Evolutionary conservation across 64 coral and sea anemone genomes (phyloP).

Genomic region (Exaiptasia diaphana): DNA sequence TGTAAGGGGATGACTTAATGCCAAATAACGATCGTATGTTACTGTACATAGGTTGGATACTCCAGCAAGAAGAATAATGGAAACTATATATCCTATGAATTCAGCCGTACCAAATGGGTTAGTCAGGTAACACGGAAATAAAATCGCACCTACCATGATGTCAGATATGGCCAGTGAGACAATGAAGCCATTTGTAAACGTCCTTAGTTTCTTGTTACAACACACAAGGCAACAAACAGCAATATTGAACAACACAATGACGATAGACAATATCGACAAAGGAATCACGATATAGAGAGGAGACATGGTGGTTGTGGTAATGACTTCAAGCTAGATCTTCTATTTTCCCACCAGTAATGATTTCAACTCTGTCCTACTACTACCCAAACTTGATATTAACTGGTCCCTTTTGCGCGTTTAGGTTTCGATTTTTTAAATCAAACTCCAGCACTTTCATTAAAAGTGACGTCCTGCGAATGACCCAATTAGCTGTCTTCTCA

Average conservation of each 20-base stretch:
- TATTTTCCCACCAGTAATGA: no score
- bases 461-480: not conserved
- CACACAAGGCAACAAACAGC: conserved; percentile 15
- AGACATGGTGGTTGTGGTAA: no score
- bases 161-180: conserved; percentile 47
- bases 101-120: not conserved
- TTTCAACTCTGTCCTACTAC: no score
- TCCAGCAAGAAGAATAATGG: conserved; percentile 38
- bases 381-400: no score
- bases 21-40: conserved; percentile 43
- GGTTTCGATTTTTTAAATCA: no score
- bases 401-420: no score
- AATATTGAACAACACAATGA: conserved; percentile 27
- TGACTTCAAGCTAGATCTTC: no score
- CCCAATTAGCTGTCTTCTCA: not conserved
- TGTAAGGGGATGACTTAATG: conserved; percentile 22
- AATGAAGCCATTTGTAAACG: conserved; percentile 41
- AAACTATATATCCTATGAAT: conserved; percentile 1
- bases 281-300: not conserved
- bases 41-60: conserved; percentile 40
- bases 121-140: not conserved
- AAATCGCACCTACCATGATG: conserved; percentile 18
- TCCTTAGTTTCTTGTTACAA: conserved; percentile 7
- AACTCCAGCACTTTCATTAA: not conserved
- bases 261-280: conserved; percentile 1